phyloP scores from a whole-genome alignment of 2,797 vertebrate genomes.

The Sebastes jordani region DNA sequence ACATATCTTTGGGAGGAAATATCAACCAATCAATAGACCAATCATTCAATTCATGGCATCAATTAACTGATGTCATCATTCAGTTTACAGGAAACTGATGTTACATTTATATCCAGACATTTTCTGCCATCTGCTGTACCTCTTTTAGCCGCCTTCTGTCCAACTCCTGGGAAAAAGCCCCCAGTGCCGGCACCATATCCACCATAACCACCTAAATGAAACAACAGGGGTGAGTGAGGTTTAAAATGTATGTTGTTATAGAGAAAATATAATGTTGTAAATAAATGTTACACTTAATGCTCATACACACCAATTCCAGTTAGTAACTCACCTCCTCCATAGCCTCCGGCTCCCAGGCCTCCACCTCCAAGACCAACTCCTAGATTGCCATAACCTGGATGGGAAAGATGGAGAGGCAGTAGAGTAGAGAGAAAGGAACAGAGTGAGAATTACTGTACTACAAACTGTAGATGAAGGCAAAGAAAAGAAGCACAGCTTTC shows the following conservation, averaged over 20 bases:
- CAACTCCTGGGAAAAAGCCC: slow-evolving; percentile 69
- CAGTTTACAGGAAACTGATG: neutral
- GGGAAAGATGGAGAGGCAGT: slow-evolving; percentile 9
- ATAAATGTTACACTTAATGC: neutral
- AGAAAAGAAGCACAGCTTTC: neutral
- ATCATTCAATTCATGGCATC: neutral
- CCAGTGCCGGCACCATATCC: slow-evolving; percentile 69
- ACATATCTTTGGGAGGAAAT: neutral
- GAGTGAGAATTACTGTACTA: neutral
- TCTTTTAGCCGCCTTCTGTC: slow-evolving; percentile 85
- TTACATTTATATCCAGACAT: slow-evolving; percentile 3
- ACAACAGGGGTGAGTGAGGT: neutral
- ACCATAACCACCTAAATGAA: slow-evolving; percentile 72
- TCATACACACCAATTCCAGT: neutral
- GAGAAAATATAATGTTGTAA: neutral
- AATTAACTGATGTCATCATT: neutral
- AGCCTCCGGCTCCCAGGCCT: slow-evolving; percentile 43
- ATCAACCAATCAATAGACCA: neutral
- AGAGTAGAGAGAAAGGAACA: neutral
- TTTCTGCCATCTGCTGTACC: slow-evolving; percentile 45
- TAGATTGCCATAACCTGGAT: slow-evolving; percentile 75
- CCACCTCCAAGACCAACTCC: slow-evolving; percentile 58
- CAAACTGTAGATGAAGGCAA: neutral
- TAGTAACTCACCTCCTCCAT: slow-evolving; percentile 52
- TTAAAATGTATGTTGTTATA: neutral